A percentile compares a stretch with the other conserved stretches of the same genome.
phyloP scores from a whole-genome alignment of 1,140 invertebrate species.

The Cyphomyrmex costatus region DNA sequence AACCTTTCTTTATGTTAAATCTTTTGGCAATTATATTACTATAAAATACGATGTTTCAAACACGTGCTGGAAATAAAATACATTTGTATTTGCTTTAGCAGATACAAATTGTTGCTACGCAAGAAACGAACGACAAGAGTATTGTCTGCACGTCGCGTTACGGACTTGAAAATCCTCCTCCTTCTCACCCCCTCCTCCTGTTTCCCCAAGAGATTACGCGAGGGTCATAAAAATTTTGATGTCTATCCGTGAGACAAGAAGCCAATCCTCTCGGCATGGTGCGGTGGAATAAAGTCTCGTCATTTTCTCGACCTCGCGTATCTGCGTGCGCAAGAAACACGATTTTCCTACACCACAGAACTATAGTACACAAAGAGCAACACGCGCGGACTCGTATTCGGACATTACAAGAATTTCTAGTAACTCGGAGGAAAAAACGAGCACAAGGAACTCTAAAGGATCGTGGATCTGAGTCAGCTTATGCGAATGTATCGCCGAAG shows the following conservation, averaged over 20 bases:
- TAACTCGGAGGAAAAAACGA: not conserved
- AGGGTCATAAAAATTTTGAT: conserved; percentile 57
- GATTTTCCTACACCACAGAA: conserved; percentile 19
- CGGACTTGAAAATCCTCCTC: conserved; percentile 31
- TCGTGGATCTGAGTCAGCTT: conserved; percentile 39
- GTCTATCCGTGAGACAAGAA: conserved; percentile 58
- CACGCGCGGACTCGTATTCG: not conserved
- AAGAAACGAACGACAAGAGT: not conserved
- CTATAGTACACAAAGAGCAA: not conserved
- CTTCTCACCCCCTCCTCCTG: not conserved
- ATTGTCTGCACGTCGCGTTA: conserved; percentile 42
- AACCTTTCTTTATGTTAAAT: not conserved
- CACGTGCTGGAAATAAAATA: conserved; percentile 8
- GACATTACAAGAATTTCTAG: conserved; percentile 21
- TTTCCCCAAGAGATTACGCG: conserved; percentile 50
- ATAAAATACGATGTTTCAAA: not conserved
- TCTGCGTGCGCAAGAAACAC: conserved; percentile 25
- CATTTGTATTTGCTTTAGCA: too few relatives aligned
- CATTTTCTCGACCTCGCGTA: conserved; percentile 33
- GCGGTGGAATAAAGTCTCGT: conserved; percentile 24
- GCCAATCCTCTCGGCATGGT: conserved; percentile 43
- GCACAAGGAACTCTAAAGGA: conserved; percentile 15
- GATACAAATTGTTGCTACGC: conserved; percentile 25
- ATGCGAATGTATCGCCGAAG: conserved; percentile 39
- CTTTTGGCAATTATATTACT: not conserved